Percentiles rank a stretch among this genome's conserved stretches.
phyloP scores from a whole-genome alignment of 53 echinoderm and acorn worm species.

The Paracentrotus lividus region DNA sequence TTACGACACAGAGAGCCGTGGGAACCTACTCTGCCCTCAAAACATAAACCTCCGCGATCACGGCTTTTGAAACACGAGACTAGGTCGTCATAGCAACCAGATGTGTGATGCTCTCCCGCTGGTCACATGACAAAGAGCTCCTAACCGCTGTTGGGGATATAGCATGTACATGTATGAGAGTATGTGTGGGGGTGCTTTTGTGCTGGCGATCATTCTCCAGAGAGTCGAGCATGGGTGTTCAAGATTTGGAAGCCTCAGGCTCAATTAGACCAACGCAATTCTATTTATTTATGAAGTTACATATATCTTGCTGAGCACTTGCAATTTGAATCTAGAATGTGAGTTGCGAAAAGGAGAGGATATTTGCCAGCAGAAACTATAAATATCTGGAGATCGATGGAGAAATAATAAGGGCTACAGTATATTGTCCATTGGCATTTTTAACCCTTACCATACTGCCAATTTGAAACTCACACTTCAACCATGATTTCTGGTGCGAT shows the following conservation, averaged over 20 bases:
- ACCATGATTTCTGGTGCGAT: no score
- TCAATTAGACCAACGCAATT: conserved; percentile 17
- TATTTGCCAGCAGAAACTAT: background rate
- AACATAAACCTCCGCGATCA: background rate
- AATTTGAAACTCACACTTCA: no score
- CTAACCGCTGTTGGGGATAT: background rate
- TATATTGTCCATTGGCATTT: no score
- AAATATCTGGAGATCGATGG: no score
- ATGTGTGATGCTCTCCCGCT: conserved; percentile 52
- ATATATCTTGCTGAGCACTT: background rate
- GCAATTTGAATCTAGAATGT: background rate
- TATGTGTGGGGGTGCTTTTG: conserved; percentile 22
- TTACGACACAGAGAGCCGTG: conserved; percentile 19
- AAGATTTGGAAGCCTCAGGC: conserved; percentile 5
- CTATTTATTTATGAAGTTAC: background rate
- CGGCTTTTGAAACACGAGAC: conserved; percentile 47
- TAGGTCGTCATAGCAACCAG: conserved; percentile 47
- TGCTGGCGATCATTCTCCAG: background rate
- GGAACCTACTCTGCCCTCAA: background rate
- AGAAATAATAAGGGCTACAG: no score
- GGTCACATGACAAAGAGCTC: conserved; percentile 36
- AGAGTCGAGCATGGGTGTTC: background rate
- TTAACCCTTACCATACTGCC: no score
- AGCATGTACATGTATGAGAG: background rate
- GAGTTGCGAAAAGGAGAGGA: background rate